phyloP scores from a whole-genome alignment of 2,797 vertebrate species.

The Rhinoraja longicauda region DNA sequence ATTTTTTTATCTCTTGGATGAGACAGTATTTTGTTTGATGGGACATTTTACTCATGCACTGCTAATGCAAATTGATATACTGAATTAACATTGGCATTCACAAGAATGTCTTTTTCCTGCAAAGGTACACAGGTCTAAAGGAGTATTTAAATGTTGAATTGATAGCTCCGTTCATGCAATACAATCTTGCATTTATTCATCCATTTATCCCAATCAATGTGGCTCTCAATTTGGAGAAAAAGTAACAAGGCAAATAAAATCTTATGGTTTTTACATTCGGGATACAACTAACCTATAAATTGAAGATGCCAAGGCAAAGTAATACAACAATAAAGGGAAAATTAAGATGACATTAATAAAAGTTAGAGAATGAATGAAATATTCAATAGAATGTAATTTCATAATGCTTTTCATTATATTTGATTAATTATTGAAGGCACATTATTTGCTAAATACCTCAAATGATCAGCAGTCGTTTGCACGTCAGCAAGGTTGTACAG shows the following conservation, averaged over 20 bases:
- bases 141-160: conserved; percentile 14
- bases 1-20: neutral
- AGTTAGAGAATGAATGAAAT: neutral
- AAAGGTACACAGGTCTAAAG: neutral
- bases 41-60: neutral
- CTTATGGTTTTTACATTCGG: neutral
- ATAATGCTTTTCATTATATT: no score
- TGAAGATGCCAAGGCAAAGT: neutral
- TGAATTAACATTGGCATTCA: conserved; percentile 25
- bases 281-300: neutral
- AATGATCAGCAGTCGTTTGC: neutral
- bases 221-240: neutral
- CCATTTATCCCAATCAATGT: conserved; percentile 26
- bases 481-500: no score
- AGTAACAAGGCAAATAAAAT: neutral
- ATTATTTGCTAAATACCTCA: neutral
- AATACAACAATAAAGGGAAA: neutral
- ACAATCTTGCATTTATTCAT: neutral
- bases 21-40: conserved; percentile 22
- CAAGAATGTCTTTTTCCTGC: neutral
- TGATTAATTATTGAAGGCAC: neutral
- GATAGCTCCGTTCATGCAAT: neutral
- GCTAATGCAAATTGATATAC: neutral
- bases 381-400: neutral
- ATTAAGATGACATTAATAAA: neutral